Evolutionary conservation across 2,113 vertebrate genomes (phyloP).

Genomic region (Nesoenas mayeri): DNA sequence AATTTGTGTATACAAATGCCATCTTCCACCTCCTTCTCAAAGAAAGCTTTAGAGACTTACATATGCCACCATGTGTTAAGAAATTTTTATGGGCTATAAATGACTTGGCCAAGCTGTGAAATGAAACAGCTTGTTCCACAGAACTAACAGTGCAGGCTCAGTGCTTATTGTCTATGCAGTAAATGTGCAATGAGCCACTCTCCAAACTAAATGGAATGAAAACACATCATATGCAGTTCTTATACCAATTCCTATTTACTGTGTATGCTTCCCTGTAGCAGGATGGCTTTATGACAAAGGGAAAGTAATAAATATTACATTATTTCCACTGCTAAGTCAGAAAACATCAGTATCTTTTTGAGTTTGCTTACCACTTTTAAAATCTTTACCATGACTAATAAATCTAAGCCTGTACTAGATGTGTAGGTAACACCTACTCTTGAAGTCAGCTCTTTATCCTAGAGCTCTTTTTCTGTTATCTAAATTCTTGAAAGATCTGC

Average conservation of each 20-base stretch:
- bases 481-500: neutral
- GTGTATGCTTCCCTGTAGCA: neutral
- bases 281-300: neutral
- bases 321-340: neutral
- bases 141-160: slow-evolving; percentile 16
- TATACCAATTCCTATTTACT: neutral
- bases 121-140: slow-evolving; percentile 63
- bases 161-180: slow-evolving; percentile 38
- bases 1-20: slow-evolving; percentile 60
- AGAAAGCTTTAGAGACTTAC: slow-evolving; percentile 36
- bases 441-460: neutral
- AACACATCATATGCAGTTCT: neutral
- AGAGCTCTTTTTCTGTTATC: neutral
- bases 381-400: neutral
- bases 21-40: slow-evolving; percentile 57
- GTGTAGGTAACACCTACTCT: neutral
- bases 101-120: slow-evolving; percentile 61
- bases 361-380: neutral
- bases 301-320: neutral
- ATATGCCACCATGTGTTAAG: slow-evolving; percentile 64
- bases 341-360: neutral
- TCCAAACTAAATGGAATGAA: neutral
- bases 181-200: neutral
- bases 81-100: slow-evolving; percentile 59
- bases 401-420: neutral